Base-by-base conservation (phyloP, 2,113 vertebrate species). In the Echinops telfairi region DNA sequence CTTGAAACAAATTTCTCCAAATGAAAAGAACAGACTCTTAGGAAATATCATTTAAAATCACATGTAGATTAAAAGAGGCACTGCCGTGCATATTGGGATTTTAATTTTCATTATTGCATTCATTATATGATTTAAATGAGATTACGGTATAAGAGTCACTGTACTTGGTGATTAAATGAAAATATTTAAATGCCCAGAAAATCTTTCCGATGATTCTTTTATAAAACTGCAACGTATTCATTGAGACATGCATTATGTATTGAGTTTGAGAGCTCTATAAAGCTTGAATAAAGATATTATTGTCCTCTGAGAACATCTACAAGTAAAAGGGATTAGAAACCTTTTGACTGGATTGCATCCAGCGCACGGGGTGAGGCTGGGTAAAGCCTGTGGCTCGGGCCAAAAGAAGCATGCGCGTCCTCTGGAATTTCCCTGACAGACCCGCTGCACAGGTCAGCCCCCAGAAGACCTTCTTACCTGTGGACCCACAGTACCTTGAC, bases 41-140 rank as follows among this genome's bases (percentile, higher is more conserved):
- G 82, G 60, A 95, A 92, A 95, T 38, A 33, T 53, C 29, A 36
- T 27, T n/a, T 62, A 58, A 77, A 93, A 83, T 77, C 92, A 1
- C 36, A 10, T 11, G 58, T 31, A 80, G 95, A 64, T 90, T 87
- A 86, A 33, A 68, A 85, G 78, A 80, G 27, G 60, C 79, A 43
- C 47, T n/a, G 64, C 9, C 16, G 0, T 60, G 89, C 91, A 70
- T 68, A 73, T 3, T 3, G 91, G 79, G 88, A 90, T 62, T 94
- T 85, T 88, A 80, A 91, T 95, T 83, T 86, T 78, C 91, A 81
- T 70, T 85, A 91, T 27, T 60, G 88, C 95, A 94, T 96, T 96
- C 93, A 94, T 95, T 95, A 90, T 92, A 70, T 43, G 91, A 93
- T 93, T 96, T 96, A 94, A 88, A 80, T 31, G 85, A 96, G 95